Percentiles rank a stretch among this genome's conserved stretches.
Evolutionary conservation across 2,888 invertebrate genomes (phyloP).

Genomic region (Synergus umbraculus): DNA sequence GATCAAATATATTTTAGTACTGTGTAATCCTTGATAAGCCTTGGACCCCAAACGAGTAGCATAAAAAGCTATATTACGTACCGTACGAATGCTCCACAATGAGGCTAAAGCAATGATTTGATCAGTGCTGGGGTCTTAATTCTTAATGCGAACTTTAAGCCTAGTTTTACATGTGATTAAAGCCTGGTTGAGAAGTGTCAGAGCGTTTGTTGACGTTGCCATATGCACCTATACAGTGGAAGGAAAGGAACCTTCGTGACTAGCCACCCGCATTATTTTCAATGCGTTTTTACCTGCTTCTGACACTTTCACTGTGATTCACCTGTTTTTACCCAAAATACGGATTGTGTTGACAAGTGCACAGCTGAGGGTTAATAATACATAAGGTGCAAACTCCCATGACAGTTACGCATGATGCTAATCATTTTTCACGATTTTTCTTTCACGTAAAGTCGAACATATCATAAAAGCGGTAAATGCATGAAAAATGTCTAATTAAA

Average conservation of each 20-base stretch:
- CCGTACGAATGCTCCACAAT: conserved; percentile 58
- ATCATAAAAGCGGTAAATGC: too few species aligned
- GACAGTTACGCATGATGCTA: background rate
- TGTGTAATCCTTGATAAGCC: conserved; percentile 69
- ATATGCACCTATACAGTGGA: conserved; percentile 16
- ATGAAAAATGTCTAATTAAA: too few species aligned
- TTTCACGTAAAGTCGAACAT: background rate
- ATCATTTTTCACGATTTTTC: background rate
- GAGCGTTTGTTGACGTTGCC: conserved; percentile 55
- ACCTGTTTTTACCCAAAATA: conserved; percentile 16
- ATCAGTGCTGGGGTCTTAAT: conserved; percentile 55
- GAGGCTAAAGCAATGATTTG: conserved; percentile 70
- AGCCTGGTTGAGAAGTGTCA: conserved; percentile 61
- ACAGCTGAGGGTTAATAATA: conserved; percentile 10
- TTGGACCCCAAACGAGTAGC: conserved; percentile 55
- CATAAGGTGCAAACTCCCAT: background rate
- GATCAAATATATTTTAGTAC: conserved; percentile 64
- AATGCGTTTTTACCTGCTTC: background rate
- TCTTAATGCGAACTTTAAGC: conserved; percentile 62
- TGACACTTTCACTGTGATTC: conserved; percentile 10
- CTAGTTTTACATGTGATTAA: conserved; percentile 72
- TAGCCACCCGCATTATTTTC: background rate
- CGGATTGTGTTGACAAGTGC: conserved; percentile 2
- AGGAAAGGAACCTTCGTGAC: conserved; percentile 4
- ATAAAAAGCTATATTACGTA: conserved; percentile 58